phyloP scores from a whole-genome alignment of 2,113 vertebrate genomes.

The Xenopus borealis region DNA sequence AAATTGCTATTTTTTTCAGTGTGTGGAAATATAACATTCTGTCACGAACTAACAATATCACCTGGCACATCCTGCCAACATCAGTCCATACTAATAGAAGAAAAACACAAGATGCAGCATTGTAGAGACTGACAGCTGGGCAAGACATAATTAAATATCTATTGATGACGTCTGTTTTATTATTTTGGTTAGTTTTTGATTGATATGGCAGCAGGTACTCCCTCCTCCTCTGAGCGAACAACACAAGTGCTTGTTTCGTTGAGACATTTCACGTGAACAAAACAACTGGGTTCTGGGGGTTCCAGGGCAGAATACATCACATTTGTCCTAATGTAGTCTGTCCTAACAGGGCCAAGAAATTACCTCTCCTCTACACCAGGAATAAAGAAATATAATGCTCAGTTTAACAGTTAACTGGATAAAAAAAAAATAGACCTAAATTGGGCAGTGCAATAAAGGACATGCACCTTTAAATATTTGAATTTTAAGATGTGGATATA shows the following conservation, averaged over 20 bases:
- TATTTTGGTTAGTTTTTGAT: conserved; percentile 48
- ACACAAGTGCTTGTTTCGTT: conserved; percentile 19
- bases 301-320: conserved; percentile 29
- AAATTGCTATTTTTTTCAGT: background rate
- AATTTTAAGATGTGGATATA: no score
- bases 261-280: conserved; percentile 38
- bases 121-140: conserved; percentile 48
- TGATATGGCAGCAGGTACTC: conserved; percentile 34
- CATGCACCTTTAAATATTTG: no score
- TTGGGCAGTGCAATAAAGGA: no score
- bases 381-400: background rate
- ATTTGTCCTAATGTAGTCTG: background rate
- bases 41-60: conserved; percentile 38
- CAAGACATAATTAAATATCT: conserved; percentile 51
- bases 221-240: conserved; percentile 35
- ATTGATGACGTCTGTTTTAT: conserved; percentile 41
- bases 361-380: background rate
- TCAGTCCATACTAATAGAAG: conserved; percentile 24
- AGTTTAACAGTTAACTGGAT: no score
- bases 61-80: conserved; percentile 28
- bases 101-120: conserved; percentile 25
- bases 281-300: conserved; percentile 46
- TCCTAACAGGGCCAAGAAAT: no score
- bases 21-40: conserved; percentile 27
- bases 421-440: no score